phyloP scores from a whole-genome alignment of 2,113 vertebrate species.

The Arvicanthis niloticus region DNA sequence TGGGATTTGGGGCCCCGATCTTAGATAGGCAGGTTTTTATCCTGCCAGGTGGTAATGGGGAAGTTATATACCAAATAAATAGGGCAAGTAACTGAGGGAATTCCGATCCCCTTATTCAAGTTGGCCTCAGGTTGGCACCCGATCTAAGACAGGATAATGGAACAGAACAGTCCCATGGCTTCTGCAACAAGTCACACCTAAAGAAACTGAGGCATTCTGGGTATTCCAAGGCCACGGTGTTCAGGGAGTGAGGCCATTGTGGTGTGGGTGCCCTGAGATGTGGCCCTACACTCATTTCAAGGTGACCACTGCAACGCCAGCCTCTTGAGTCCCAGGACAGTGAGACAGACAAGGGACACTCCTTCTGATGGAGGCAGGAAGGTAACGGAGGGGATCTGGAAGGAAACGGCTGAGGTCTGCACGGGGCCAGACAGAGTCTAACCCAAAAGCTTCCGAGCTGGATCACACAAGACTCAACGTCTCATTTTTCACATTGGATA shows the following conservation, averaged over 20 bases:
- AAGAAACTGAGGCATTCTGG: too few species aligned
- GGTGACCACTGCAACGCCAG: neutral
- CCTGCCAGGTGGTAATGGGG: neutral
- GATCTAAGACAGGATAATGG: neutral
- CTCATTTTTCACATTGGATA: constrained; percentile 44
- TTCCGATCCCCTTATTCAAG: too few species aligned
- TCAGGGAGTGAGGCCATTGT: too few species aligned
- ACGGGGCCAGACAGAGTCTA: neutral
- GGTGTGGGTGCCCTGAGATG: neutral
- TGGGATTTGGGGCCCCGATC: neutral
- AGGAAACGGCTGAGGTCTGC: neutral
- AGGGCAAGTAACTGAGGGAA: too few species aligned
- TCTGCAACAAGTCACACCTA: neutral
- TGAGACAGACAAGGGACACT: too few species aligned
- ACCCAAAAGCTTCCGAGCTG: neutral
- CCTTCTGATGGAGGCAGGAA: neutral
- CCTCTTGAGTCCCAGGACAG: neutral
- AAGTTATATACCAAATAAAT: neutral
- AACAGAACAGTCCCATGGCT: too few species aligned
- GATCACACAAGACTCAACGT: neutral
- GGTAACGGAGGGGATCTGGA: too few species aligned
- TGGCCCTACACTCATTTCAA: neutral
- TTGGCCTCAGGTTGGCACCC: neutral
- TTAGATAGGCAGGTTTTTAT: neutral
- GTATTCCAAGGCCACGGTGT: neutral